phyloP scores from a whole-genome alignment of 2,797 vertebrate species.

The Sebastiscus albofasciatus region DNA sequence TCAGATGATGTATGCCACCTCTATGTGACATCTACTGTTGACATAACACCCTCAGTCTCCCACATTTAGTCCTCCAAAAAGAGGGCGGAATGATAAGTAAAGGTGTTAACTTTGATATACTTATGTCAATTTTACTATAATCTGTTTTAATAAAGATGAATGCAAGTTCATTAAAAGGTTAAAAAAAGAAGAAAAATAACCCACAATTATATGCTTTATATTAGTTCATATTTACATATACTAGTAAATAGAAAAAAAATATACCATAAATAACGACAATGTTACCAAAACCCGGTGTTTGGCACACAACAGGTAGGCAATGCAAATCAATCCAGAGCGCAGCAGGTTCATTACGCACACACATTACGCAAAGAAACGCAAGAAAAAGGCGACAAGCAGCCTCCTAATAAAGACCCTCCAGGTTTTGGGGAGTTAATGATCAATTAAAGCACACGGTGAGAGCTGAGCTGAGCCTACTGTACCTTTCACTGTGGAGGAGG shows the following conservation, averaged over 20 bases:
- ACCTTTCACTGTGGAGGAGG: conserved; percentile 65
- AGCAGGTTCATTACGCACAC: not conserved
- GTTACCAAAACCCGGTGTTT: not conserved
- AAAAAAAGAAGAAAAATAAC: no score
- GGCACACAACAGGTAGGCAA: conserved; percentile 16
- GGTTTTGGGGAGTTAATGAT: not conserved
- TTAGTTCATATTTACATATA: not conserved
- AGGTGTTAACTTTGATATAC: not conserved
- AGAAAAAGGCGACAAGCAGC: not conserved
- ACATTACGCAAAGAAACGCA: not conserved
- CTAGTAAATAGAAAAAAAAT: not conserved
- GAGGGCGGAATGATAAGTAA: no score
- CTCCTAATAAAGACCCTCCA: not conserved
- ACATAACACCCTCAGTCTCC: no score
- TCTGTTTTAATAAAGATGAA: not conserved
- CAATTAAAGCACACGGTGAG: not conserved
- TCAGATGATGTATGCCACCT: no score
- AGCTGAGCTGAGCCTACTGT: conserved; percentile 34
- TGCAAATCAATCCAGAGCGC: not conserved
- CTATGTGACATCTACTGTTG: no score
- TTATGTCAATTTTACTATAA: not conserved
- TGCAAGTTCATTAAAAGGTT: not conserved
- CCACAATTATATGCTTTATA: not conserved
- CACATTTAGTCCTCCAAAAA: no score
- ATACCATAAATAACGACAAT: not conserved